Evolutionary conservation across 2,888 invertebrate species (phyloP), one percentile per base, ranked within the genome.

Genomic region (Priocnemis perturbator): DNA sequence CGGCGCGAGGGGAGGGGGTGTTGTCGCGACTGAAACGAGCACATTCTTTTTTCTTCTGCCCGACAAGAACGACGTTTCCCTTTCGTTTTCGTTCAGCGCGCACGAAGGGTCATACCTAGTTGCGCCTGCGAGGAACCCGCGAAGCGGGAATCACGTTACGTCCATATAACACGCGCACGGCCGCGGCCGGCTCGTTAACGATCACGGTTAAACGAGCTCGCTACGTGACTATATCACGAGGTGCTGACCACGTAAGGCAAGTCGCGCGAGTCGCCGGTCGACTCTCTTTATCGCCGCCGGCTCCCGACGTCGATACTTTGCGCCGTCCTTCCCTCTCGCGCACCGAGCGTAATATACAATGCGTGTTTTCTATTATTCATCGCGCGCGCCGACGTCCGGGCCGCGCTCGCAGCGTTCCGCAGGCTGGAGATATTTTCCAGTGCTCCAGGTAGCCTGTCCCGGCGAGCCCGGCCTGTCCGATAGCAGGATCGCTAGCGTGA

Each of bases 71-170:
- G 17, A 9, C 50, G 58, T 45, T 26, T 60, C 53, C 47, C 64
- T 72, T 57, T 68, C 60, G 50, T 15, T 60, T 30, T 23, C 44
- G 45, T 58, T 60, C 15, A 21, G 15, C 26, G 55, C 58, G 50
- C 55, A 50, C 67, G 67, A 61, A 45, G 45, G 37, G 21, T 45
- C 56, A 11, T 7, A 5, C 26, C n/a, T n/a, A n/a, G n/a, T n/a
- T n/a, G n/a, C n/a, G 26, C 45, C 30, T 37, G 64, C 64, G 44
- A 56, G 66, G 64, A 50, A 70, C 72, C 69, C 68, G 68, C 62
- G 69, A 71, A 67, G 67, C 67, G 70, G 61, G 71, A 69, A 77
- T 76, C 69, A 60, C 60, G 64, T 76, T 76, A 70, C 64, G 58
- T 48, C 57, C 64, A 60, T 70, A 65, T 69, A 73, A 76, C 64